Evolutionary conservation across 2,888 invertebrate species (phyloP).

Genomic region (Gnatocerus cornutus): DNA sequence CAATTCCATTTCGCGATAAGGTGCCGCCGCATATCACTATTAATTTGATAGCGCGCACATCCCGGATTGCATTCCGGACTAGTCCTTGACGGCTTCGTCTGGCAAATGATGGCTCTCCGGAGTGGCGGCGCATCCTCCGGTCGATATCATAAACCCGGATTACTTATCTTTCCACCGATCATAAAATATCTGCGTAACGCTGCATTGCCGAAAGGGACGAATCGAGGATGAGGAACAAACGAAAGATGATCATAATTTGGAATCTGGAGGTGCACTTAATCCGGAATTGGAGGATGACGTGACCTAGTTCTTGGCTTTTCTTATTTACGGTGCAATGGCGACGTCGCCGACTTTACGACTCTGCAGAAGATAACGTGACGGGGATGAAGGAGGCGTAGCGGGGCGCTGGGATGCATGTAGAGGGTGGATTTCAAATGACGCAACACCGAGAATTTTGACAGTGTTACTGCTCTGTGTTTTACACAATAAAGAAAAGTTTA

Average conservation of each 20-base stretch:
- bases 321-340: slow-evolving; percentile 32
- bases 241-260: slow-evolving; percentile 15
- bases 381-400: background rate
- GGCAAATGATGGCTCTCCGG: slow-evolving; percentile 59
- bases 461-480: too few relatives aligned
- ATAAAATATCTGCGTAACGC: slow-evolving; percentile 60
- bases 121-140: slow-evolving; percentile 55
- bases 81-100: slow-evolving; percentile 59
- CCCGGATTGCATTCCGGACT: slow-evolving; percentile 46
- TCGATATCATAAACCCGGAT: slow-evolving; percentile 63
- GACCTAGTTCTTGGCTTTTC: slow-evolving; percentile 33
- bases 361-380: slow-evolving; percentile 18
- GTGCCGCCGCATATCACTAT: slow-evolving; percentile 43
- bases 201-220: slow-evolving; percentile 44
- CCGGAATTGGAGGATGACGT: slow-evolving; percentile 12
- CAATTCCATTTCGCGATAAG: slow-evolving; percentile 26
- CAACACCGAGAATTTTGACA: too few relatives aligned
- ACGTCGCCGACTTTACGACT: slow-evolving; percentile 28
- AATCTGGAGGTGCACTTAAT: slow-evolving; percentile 15
- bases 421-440: too few relatives aligned
- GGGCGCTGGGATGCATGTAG: background rate
- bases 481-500: too few relatives aligned
- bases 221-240: slow-evolving; percentile 1
- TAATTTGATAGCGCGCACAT: slow-evolving; percentile 48
- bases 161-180: slow-evolving; percentile 53